Evolutionary conservation across 1,140 invertebrate species (phyloP).

Genomic region (Delia radicum): DNA sequence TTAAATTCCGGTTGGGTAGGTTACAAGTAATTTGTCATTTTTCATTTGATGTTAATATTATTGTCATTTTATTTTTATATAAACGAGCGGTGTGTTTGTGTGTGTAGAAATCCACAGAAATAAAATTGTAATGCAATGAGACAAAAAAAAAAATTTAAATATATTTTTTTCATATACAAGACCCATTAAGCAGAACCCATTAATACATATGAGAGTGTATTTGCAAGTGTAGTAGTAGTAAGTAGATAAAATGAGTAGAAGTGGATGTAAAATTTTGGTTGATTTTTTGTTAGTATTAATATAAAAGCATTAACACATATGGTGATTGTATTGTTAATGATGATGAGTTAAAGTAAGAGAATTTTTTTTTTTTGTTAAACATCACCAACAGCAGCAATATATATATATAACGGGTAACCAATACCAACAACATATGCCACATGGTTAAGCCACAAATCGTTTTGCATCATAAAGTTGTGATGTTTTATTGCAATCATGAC

Average conservation of each 20-base stretch:
- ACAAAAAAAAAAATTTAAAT: not conserved
- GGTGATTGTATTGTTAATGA: slow-evolving; percentile 11
- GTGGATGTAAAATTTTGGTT: too few relatives aligned
- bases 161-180: not conserved
- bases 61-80: not conserved
- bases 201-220: not conserved
- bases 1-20: slow-evolving; percentile 14
- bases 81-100: not conserved
- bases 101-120: not conserved
- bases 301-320: slow-evolving; percentile 13
- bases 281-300: slow-evolving; percentile 10
- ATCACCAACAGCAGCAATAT: too few relatives aligned
- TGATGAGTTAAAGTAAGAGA: not conserved
- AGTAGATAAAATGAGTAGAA: not conserved
- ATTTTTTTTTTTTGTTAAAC: too few relatives aligned
- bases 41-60: slow-evolving; percentile 21
- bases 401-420: not conserved
- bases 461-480: not conserved
- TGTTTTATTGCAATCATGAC: slow-evolving; percentile 3
- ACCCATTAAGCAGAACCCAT: not conserved
- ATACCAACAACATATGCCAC: slow-evolving; percentile 1
- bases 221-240: not conserved
- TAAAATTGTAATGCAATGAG: not conserved
- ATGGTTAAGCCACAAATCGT: slow-evolving; percentile 17
- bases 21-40: slow-evolving; percentile 19